Conservation (phyloP, 2,797 vertebrate genomes). For the Lagodon rhomboides region DNA sequence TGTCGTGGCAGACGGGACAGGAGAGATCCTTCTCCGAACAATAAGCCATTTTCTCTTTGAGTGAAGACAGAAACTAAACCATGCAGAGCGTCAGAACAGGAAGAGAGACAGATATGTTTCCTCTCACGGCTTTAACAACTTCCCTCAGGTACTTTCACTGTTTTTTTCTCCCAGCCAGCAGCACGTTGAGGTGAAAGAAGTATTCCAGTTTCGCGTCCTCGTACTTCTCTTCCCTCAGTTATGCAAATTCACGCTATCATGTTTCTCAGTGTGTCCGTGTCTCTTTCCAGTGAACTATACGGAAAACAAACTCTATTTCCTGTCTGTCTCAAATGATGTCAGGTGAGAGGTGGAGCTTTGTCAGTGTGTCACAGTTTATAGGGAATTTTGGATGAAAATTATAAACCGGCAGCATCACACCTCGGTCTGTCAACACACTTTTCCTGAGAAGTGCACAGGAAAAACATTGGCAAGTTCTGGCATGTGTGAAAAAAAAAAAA, state of each 20-base stretch:
- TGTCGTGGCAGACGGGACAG: constrained; percentile 23
- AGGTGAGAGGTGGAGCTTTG: neutral
- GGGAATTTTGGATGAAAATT: too few relatives aligned
- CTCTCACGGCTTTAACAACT: neutral
- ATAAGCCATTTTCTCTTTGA: constrained; percentile 13
- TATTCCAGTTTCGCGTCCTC: neutral
- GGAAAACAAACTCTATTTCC: neutral
- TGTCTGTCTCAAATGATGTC: neutral
- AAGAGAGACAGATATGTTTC: neutral
- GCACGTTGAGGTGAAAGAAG: neutral
- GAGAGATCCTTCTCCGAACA: neutral
- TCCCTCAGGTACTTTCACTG: neutral
- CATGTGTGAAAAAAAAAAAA: neutral
- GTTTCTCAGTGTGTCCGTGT: neutral
- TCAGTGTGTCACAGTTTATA: too few relatives aligned
- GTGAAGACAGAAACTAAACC: neutral
- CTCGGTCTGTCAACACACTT: neutral
- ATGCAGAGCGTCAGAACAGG: neutral
- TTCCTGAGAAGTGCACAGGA: neutral
- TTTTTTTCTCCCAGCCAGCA: neutral
- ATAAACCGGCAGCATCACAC: too few relatives aligned
- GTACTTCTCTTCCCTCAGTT: neutral
- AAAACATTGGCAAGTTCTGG: neutral
- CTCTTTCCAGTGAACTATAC: neutral
- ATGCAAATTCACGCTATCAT: neutral